Conservation (phyloP, 2,888 invertebrate genomes). For the Drosophila rellima region DNA sequence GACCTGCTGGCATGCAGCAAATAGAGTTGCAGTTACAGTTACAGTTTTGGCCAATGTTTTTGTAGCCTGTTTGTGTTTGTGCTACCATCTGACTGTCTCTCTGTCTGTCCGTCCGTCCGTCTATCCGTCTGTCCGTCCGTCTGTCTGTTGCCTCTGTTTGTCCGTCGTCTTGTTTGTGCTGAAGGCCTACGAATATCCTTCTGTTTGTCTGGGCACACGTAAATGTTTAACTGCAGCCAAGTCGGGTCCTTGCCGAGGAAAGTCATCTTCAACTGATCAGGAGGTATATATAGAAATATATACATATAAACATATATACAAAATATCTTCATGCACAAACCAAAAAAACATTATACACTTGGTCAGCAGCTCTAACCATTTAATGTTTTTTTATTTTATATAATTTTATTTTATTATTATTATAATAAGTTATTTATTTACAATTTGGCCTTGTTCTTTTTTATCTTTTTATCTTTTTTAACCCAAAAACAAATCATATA, state of each 20-base stretch:
- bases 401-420: too few relatives aligned
- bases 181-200: conserved; percentile 15
- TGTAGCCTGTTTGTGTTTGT: conserved; percentile 53
- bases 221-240: conserved; percentile 68
- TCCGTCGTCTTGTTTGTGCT: conserved; percentile 7
- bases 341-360: too few relatives aligned
- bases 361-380: too few relatives aligned
- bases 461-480: too few relatives aligned
- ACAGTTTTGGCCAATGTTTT: conserved; percentile 51
- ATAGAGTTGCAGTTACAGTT: conserved; percentile 29
- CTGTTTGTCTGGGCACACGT: conserved; percentile 65
- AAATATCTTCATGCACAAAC: too few relatives aligned
- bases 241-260: neutral
- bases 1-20: conserved; percentile 22
- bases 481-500: too few relatives aligned
- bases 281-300: too few relatives aligned
- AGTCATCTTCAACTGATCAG: neutral
- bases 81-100: conserved; percentile 18
- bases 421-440: too few relatives aligned
- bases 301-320: too few relatives aligned
- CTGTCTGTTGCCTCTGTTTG: conserved; percentile 6
- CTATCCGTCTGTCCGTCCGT: neutral
- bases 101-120: neutral
- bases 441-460: too few relatives aligned
- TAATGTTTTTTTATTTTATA: too few relatives aligned